A percentile compares a stretch with the other conserved stretches of the same genome.
These are phyloP conservation scores for Bombus pyrosoma DNA, from an alignment of 1,140 invertebrate genomes.

Conservation along the genomic window DNA sequence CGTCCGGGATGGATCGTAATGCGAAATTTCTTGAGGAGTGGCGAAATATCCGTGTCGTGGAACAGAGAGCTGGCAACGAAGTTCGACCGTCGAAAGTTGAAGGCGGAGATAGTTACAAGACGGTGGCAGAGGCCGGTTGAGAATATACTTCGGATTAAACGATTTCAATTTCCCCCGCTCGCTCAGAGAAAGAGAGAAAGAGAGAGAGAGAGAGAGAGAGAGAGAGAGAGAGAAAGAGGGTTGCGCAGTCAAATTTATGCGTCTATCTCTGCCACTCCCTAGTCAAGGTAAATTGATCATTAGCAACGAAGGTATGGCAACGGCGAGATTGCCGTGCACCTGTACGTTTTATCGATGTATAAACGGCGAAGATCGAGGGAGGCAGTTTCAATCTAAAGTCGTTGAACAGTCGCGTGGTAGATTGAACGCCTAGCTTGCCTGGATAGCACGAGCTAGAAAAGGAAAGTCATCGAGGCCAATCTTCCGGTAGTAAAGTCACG, in stretches of 20 bases:
- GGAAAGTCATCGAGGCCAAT: slow-evolving; percentile 6
- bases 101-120: slow-evolving; percentile 36
- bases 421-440: slow-evolving; percentile 2
- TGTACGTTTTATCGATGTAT: slow-evolving; percentile 30
- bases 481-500: neutral
- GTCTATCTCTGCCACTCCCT: neutral
- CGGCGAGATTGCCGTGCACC: slow-evolving; percentile 4
- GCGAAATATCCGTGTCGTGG: slow-evolving; percentile 4
- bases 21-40: slow-evolving; percentile 2
- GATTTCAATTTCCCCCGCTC: slow-evolving; percentile 42
- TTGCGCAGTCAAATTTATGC: slow-evolving; percentile 19
- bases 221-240: neutral
- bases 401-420: neutral
- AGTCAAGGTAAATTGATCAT: slow-evolving; percentile 48
- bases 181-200: no score
- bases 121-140: slow-evolving; percentile 13
- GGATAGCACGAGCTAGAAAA: neutral
- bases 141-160: slow-evolving; percentile 53
- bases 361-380: neutral
- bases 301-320: slow-evolving; percentile 28
- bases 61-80: neutral
- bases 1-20: neutral
- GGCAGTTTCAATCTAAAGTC: slow-evolving; percentile 32
- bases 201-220: neutral
- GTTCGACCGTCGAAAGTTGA: slow-evolving; percentile 33